These are phyloP conservation scores for Hystrix brachyura DNA, from an alignment of 2,113 vertebrate genomes.

Conservation along the genomic window DNA sequence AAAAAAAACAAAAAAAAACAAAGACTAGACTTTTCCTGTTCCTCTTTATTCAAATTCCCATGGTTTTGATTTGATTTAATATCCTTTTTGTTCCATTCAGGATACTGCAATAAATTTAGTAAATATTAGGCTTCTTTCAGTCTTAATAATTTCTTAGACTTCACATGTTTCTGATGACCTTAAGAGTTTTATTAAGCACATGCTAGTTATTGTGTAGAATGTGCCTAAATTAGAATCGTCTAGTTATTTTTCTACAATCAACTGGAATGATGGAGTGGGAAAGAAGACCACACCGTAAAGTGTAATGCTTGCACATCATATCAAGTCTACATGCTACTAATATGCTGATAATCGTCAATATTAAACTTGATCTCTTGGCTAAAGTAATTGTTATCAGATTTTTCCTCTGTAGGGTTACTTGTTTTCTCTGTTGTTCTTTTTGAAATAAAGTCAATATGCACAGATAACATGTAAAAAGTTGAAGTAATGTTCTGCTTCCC, in stretches of 20 bases:
- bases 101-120: neutral
- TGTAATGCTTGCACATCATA: neutral
- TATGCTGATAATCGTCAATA: neutral
- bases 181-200: neutral
- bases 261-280: neutral
- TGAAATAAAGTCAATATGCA: neutral
- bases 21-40: neutral
- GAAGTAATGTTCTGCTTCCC: neutral
- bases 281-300: neutral
- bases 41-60: neutral
- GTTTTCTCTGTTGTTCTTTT: neutral
- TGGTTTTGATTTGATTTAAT: neutral
- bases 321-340: neutral
- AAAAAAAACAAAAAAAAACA: no score
- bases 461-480: neutral
- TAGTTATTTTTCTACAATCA: neutral
- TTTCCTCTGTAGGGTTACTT: neutral
- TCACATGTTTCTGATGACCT: neutral
- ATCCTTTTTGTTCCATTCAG: neutral
- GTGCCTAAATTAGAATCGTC: neutral
- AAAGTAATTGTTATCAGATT: neutral
- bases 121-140: neutral
- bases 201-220: neutral
- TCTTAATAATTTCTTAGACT: neutral
- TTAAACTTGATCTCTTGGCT: neutral